Evolutionary conservation across 2,113 vertebrate genomes (phyloP).

Genomic region (Thinocorus orbignyianus): DNA sequence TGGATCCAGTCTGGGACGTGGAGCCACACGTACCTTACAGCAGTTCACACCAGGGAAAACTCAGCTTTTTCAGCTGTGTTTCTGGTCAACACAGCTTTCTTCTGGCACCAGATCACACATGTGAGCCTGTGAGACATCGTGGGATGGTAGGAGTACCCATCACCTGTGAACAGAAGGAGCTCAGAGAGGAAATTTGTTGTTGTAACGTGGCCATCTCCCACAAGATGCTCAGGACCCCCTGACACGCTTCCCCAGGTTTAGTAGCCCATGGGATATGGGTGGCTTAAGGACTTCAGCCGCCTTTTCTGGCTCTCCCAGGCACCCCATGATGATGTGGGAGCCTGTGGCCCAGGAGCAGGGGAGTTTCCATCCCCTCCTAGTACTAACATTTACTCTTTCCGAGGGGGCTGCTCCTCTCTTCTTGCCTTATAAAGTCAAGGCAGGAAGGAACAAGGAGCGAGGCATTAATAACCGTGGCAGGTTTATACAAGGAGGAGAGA

Average conservation of each 20-base stretch:
- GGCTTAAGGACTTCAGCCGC: neutral
- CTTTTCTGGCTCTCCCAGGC: neutral
- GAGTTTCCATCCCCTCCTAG: neutral
- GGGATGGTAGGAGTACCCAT: neutral
- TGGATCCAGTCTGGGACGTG: neutral
- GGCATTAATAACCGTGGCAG: constrained; percentile 70
- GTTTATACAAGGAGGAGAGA: constrained; percentile 58
- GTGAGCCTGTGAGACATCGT: neutral
- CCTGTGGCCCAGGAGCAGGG: neutral
- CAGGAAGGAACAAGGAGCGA: constrained; percentile 32
- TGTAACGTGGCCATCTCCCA: neutral
- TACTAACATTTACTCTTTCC: constrained; percentile 50
- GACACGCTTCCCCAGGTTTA: neutral
- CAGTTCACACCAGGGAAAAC: neutral
- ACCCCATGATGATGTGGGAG: neutral
- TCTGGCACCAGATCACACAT: neutral
- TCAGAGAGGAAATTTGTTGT: neutral
- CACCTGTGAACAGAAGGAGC: neutral
- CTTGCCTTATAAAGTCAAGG: constrained; percentile 75
- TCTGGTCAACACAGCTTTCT: neutral
- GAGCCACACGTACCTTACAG: neutral
- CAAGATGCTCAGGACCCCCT: neutral
- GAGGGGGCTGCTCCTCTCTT: constrained; percentile 4
- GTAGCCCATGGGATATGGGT: neutral
- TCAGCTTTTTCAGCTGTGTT: neutral